Conservation (phyloP, 1,140 invertebrate species). For the Zelostemma sp. region DNA sequence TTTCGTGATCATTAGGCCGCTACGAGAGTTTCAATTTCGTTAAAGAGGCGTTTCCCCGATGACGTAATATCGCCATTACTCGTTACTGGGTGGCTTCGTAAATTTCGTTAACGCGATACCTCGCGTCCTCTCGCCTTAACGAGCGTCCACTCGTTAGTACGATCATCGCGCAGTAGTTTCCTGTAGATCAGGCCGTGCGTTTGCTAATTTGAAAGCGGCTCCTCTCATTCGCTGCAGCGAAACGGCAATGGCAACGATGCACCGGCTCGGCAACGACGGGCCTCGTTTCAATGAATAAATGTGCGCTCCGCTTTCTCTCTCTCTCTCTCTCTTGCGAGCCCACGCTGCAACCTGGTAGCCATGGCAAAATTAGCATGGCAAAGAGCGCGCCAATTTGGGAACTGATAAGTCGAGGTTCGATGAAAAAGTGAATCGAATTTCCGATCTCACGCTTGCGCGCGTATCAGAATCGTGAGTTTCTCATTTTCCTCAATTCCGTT, state of each 20-base stretch:
- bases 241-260: conserved; percentile 39
- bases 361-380: conserved; percentile 50
- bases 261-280: conserved; percentile 16
- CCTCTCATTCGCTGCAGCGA: conserved; percentile 43
- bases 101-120: conserved; percentile 58
- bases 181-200: conserved; percentile 38
- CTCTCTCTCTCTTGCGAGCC: conserved; percentile 15
- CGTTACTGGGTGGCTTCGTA: conserved; percentile 57
- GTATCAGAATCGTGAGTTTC: neutral
- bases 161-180: conserved; percentile 41
- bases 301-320: conserved; percentile 39
- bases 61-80: conserved; percentile 47
- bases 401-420: conserved; percentile 22
- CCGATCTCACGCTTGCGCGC: neutral
- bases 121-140: conserved; percentile 53
- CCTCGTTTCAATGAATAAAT: conserved; percentile 42
- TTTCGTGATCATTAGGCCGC: conserved; percentile 26
- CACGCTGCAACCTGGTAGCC: conserved; percentile 6
- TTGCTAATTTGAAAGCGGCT: conserved; percentile 51
- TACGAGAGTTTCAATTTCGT: conserved; percentile 30
- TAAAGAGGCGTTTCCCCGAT: conserved; percentile 40
- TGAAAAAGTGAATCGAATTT: conserved; percentile 18
- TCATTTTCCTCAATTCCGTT: no score
- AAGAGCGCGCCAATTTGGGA: conserved; percentile 55
- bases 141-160: conserved; percentile 59